These are phyloP conservation scores for Chascanopsetta lugubris DNA, from an alignment of 2,113 vertebrate species.

Conservation along the genomic window DNA sequence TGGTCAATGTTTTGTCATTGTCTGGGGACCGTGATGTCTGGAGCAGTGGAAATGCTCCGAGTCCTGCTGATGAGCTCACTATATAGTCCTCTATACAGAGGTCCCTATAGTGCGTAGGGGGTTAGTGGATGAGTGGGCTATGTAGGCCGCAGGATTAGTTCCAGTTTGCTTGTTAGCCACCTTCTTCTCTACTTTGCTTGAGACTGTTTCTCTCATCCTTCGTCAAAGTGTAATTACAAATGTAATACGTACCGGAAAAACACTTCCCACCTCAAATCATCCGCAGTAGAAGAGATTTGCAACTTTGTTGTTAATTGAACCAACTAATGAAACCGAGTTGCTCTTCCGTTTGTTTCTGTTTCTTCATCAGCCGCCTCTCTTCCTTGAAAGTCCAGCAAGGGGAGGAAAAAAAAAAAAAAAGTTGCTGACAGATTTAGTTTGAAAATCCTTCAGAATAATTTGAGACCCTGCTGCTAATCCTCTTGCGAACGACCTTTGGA, in stretches of 20 bases:
- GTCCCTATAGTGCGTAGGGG: no score
- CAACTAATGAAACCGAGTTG: not conserved
- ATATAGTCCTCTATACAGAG: no score
- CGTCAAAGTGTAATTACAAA: no score
- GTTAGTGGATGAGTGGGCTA: no score
- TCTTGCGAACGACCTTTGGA: slow-evolving; percentile 31
- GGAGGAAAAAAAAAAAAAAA: slow-evolving; percentile 4
- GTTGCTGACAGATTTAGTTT: slow-evolving; percentile 41
- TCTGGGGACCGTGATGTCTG: no score
- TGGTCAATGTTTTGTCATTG: no score
- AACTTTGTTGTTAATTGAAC: not conserved
- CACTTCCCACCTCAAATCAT: not conserved
- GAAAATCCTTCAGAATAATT: slow-evolving; percentile 40
- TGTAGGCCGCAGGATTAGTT: no score
- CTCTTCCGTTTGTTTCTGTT: not conserved
- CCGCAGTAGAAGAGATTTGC: no score
- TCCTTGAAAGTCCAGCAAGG: not conserved
- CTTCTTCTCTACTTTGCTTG: not conserved
- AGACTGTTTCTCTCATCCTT: no score
- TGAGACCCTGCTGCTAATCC: slow-evolving; percentile 38
- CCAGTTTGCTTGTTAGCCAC: not conserved
- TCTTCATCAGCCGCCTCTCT: slow-evolving; percentile 12
- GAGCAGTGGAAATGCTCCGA: no score
- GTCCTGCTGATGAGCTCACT: no score
- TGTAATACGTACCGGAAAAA: not conserved